Conservation (phyloP, 2,113 vertebrate genomes). For the Chlorodrepanis virens region DNA sequence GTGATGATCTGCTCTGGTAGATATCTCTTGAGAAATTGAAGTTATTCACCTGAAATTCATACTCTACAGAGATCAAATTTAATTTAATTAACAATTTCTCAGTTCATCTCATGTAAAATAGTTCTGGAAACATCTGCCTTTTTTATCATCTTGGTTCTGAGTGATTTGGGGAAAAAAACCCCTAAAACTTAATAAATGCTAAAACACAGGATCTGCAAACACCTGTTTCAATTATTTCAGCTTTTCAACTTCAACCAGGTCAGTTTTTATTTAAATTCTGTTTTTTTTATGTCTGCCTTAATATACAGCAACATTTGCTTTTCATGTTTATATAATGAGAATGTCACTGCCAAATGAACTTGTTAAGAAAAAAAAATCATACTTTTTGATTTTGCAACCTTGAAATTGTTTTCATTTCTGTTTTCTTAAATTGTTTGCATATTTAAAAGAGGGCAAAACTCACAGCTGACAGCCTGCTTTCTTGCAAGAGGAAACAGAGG, state of each 20-base stretch:
- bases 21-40: not conserved
- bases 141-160: not conserved
- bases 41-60: not conserved
- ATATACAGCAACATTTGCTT: not conserved
- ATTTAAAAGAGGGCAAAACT: not conserved
- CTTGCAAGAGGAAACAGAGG: not conserved
- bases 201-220: not conserved
- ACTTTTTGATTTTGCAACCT: not conserved
- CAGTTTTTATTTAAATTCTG: constrained; percentile 3
- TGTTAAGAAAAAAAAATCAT: not conserved
- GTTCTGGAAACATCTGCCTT: not conserved
- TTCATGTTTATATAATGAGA: constrained; percentile 22
- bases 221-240: not conserved
- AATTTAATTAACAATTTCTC: not conserved
- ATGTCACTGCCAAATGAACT: not conserved
- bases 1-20: not conserved
- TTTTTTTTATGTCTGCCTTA: not conserved
- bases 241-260: constrained; percentile 3
- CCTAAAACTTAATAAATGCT: not conserved
- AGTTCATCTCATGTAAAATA: not conserved
- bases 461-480: not conserved
- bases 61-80: not conserved
- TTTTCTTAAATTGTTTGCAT: constrained; percentile 10
- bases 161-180: not conserved
- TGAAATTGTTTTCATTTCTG: not conserved